Conservation (phyloP, 2,797 vertebrate species). For the Aselliscus stoliczkanus region DNA sequence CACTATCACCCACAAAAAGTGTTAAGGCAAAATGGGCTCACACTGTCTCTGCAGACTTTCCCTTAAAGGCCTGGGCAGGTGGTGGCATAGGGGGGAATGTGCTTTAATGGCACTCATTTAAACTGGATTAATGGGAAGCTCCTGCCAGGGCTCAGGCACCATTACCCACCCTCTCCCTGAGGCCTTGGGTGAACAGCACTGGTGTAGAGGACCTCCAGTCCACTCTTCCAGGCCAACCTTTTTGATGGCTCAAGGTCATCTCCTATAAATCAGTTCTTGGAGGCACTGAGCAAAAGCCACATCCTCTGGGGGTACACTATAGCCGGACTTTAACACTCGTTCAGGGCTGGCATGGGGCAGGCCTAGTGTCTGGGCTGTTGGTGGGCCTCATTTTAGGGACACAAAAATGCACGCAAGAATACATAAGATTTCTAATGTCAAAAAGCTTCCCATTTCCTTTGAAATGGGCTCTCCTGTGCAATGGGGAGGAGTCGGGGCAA, state of each 20-base stretch:
- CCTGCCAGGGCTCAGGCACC: not conserved
- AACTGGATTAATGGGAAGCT: constrained; percentile 34
- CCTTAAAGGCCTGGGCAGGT: not conserved
- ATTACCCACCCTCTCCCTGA: not conserved
- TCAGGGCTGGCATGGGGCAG: not conserved
- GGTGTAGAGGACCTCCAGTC: not conserved
- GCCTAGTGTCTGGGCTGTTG: not conserved
- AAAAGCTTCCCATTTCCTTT: constrained; percentile 37
- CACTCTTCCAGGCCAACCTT: not conserved
- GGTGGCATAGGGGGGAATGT: not conserved
- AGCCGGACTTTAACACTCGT: not conserved
- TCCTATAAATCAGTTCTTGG: constrained; percentile 18
- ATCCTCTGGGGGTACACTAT: not conserved
- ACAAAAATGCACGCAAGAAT: not conserved
- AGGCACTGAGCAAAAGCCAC: not conserved
- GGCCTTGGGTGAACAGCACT: not conserved
- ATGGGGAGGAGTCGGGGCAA: not conserved
- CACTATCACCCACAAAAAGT: not conserved
- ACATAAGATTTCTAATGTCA: not conserved
- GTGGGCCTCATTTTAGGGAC: not conserved
- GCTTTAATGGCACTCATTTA: constrained; percentile 28
- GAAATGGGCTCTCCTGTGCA: not conserved
- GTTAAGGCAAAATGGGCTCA: not conserved
- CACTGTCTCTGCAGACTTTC: not conserved
- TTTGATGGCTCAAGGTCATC: constrained; percentile 36